These are phyloP conservation scores for Blastobasis lacticolella DNA, from an alignment of 2,888 invertebrate genomes.

Conservation along the genomic window DNA sequence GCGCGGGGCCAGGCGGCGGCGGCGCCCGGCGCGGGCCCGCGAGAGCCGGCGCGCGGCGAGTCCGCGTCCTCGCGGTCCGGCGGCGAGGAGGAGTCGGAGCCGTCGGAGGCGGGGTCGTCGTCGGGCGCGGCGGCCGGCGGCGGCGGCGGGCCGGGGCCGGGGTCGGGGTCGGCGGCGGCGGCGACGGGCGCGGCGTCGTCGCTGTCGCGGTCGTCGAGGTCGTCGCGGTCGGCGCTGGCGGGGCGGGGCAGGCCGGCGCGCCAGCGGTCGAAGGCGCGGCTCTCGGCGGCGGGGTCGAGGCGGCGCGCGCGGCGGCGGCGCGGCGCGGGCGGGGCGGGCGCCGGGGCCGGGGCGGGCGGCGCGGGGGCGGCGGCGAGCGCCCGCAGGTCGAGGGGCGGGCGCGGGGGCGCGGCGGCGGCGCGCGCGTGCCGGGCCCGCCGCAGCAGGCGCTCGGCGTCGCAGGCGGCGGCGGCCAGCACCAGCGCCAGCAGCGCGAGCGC, in stretches of 20 bases:
- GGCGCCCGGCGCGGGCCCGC: constrained; percentile 11
- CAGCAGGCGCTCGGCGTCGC: constrained; percentile 27
- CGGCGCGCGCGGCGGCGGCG: constrained; percentile 27
- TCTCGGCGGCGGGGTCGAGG: constrained; percentile 26
- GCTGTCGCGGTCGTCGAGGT: constrained; percentile 39
- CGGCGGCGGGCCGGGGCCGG: constrained; percentile 5
- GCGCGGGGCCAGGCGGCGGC: constrained; percentile 6
- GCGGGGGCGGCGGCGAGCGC: constrained; percentile 16
- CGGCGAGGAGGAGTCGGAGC: constrained; percentile 8
- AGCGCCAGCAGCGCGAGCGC: constrained; percentile 24
- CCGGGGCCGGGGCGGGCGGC: constrained; percentile 13
- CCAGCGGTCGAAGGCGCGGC: constrained; percentile 53
- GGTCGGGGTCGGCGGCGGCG: constrained; percentile 9
- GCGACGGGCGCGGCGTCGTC: constrained; percentile 30
- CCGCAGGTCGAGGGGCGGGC: constrained; percentile 30
- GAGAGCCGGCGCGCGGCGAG: constrained; percentile 28
- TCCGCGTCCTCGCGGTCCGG: constrained; percentile 28
- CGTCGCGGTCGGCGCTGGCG: constrained; percentile 27
- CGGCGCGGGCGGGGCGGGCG: constrained; percentile 17
- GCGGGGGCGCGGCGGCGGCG: constrained; percentile 16
- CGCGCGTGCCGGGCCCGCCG: constrained; percentile 24
- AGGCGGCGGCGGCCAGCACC: constrained; percentile 28
- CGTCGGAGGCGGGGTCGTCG: constrained; percentile 16
- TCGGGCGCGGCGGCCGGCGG: constrained; percentile 5
- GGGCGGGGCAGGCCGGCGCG: constrained; percentile 39